A percentile compares a stretch with the other conserved stretches of the same genome.
Evolutionary conservation across 2,113 vertebrate genomes (phyloP).

Genomic region (Gymnarchus niloticus): DNA sequence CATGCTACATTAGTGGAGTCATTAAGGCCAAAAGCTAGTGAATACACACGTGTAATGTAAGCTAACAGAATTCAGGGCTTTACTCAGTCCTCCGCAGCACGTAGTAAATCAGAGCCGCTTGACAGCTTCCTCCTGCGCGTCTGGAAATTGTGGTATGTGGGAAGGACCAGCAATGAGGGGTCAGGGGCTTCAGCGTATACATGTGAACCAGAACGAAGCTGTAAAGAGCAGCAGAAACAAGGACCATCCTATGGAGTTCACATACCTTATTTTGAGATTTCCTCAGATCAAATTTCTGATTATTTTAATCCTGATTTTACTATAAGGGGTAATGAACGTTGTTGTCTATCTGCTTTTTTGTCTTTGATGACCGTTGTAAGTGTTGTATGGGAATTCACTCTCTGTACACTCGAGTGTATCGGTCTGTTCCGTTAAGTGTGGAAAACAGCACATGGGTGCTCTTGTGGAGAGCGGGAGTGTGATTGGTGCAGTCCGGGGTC

Average conservation of each 20-base stretch:
- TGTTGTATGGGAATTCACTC: background rate
- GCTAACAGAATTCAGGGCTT: background rate
- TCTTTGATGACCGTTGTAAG: background rate
- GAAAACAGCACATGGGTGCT: background rate
- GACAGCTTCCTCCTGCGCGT: conserved; percentile 15
- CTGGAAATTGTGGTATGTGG: background rate
- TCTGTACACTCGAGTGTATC: background rate
- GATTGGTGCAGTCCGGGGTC: conserved; percentile 45
- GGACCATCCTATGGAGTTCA: background rate
- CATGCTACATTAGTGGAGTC: background rate
- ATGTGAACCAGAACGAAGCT: background rate
- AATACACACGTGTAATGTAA: background rate
- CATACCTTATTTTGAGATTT: background rate
- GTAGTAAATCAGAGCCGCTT: background rate
- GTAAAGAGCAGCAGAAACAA: background rate
- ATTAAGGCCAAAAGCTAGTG: background rate
- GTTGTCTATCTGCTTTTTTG: background rate
- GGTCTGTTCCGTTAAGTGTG: background rate
- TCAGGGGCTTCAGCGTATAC: background rate
- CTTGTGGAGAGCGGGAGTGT: background rate
- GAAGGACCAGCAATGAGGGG: background rate
- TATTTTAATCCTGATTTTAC: background rate
- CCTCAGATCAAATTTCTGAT: background rate
- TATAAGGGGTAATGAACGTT: background rate
- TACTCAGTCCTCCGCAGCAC: background rate